Conservation (phyloP, 2,113 vertebrate species). For the Hippopotamus amphibius region DNA sequence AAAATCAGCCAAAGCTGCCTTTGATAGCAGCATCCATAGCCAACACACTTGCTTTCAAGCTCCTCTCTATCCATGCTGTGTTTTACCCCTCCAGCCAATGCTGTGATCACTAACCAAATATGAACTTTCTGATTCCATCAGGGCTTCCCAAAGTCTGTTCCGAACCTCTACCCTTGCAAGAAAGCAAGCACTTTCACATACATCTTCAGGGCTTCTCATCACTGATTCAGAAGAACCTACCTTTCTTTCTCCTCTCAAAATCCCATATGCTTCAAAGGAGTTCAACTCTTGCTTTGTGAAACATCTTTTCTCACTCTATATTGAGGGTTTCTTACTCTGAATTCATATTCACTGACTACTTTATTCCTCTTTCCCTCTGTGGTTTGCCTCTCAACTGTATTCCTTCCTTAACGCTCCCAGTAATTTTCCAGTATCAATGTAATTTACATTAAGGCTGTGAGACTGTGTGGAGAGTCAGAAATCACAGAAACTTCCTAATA, state of each 20-base stretch:
- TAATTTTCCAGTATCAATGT: background rate
- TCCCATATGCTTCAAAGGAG: background rate
- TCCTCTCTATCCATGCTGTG: background rate
- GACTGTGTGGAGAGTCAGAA: background rate
- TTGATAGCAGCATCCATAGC: rapidly evolving
- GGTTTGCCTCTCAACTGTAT: background rate
- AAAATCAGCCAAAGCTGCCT: background rate
- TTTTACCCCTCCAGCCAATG: background rate
- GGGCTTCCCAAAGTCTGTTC: background rate
- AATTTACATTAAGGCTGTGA: background rate
- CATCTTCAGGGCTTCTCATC: background rate
- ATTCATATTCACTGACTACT: background rate
- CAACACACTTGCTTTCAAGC: background rate
- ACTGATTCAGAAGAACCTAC: background rate
- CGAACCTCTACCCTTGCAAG: background rate
- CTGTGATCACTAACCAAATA: background rate
- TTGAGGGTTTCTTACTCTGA: background rate
- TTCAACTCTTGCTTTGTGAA: background rate
- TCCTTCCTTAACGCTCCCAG: background rate
- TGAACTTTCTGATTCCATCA: no score
- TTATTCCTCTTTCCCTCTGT: background rate
- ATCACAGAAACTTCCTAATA: background rate
- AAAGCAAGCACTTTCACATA: background rate
- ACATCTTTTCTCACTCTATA: background rate
- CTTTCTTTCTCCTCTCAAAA: background rate